Percentiles rank a stretch among this genome's conserved stretches.
These are phyloP conservation scores for Podocnemis expansa DNA, from an alignment of 2,113 vertebrate genomes.

Conservation along the genomic window DNA sequence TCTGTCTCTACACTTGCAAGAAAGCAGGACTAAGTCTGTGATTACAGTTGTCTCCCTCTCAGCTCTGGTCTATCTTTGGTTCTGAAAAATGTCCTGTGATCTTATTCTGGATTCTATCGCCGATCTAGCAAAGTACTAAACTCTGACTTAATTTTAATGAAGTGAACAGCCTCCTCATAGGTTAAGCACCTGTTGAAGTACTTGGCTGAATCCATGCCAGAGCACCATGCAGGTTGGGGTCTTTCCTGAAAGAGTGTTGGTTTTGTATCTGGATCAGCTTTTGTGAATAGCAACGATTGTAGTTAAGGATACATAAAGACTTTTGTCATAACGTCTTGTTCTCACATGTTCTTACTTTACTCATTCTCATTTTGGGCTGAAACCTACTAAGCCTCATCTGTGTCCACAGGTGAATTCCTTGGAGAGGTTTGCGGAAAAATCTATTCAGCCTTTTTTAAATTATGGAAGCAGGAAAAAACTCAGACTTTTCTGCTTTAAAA, in stretches of 20 bases:
- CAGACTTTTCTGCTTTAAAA: background rate
- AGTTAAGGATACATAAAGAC: background rate
- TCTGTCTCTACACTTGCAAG: too few relatives aligned
- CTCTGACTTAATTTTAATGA: background rate
- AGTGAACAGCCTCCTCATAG: background rate
- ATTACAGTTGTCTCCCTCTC: background rate
- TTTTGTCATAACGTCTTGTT: background rate
- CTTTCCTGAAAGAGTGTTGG: too few relatives aligned
- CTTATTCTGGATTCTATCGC: background rate
- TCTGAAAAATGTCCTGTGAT: background rate
- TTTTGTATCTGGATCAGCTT: rapidly evolving
- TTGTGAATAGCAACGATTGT: background rate
- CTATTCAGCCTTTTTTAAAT: background rate
- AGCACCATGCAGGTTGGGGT: background rate
- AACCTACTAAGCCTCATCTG: background rate
- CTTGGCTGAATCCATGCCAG: background rate
- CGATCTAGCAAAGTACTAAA: background rate
- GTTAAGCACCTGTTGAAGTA: too few relatives aligned
- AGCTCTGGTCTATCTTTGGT: background rate
- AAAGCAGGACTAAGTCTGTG: too few relatives aligned
- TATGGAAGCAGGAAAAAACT: background rate
- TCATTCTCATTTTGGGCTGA: background rate
- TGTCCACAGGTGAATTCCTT: background rate
- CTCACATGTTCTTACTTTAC: background rate
- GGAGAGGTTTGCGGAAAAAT: background rate